Evolutionary conservation across 2,113 vertebrate species (phyloP), one percentile per base, ranked within the genome.

Genomic region (Elanoides forficatus): DNA sequence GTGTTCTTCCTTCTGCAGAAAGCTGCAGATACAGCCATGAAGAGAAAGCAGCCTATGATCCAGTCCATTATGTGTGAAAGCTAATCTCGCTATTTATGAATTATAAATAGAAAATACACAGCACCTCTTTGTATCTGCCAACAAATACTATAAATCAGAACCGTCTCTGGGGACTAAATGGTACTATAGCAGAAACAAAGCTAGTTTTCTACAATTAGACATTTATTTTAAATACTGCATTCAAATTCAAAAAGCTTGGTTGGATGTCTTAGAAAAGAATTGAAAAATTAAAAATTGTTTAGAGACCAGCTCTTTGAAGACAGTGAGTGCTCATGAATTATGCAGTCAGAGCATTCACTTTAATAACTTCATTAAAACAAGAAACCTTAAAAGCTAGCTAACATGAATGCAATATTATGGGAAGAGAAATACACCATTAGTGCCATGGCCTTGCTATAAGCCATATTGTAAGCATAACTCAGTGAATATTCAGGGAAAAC

Each of bases 291-390:
- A 94, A 94, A 96, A 86, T 52, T 95, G 55, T 95, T 97, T 96
- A 81, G 94, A 95, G n/a, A 67, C 74, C 73, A 93, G 75, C 36
- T 88, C 95, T 96, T 96, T 94, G 86, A 97, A 95, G 90, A 95
- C 22, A 19, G 42, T 53, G 91, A 96, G 97, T 93, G 83, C 90
- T 98, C 90, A 97, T 98, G 85, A 98, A 98, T 98, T 98, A 98
- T 98, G 92, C 91, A 97, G 80, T 60, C 78, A 96, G 86, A 96
- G 95, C 90, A 95, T 98, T 98, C 83, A 95, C 96, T 98, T 98
- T 97, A 97, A 97, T 97, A 98, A 97, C 93, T 97, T 97, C 96
- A 97, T 98, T 97, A 97, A 98, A 98, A 95, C 90, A 95, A 97
- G 78, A 98, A 97, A 95, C 66, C 81, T 97, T 97, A 97, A 98